Conservation (phyloP, 2,797 vertebrate species). For the Neostethus bicornis region DNA sequence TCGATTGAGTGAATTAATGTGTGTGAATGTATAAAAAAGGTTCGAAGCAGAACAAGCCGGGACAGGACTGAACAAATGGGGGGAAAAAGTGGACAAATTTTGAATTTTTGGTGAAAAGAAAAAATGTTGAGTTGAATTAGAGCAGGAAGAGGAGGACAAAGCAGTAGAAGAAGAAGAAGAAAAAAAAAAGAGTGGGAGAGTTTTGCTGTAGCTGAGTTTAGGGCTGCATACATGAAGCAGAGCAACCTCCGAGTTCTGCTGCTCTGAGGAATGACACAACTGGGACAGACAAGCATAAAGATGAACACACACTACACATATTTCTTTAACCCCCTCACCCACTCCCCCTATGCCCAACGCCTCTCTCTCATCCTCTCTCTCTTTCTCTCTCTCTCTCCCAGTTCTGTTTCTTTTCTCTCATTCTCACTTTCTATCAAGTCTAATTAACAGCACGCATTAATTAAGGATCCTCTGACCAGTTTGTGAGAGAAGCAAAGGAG, state of each 20-base stretch:
- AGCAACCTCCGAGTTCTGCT: slow-evolving; percentile 74
- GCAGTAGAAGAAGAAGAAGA: slow-evolving; percentile 22
- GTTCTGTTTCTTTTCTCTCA: slow-evolving; percentile 34
- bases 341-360: slow-evolving; percentile 22
- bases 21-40: slow-evolving; percentile 56
- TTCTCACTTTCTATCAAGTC: slow-evolving; percentile 65
- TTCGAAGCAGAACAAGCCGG: slow-evolving; percentile 36
- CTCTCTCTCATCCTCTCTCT: slow-evolving; percentile 30
- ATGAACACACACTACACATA: slow-evolving; percentile 45
- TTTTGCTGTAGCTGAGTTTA: slow-evolving; percentile 70
- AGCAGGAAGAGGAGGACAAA: slow-evolving; percentile 17
- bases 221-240: slow-evolving; percentile 74
- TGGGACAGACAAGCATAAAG: slow-evolving; percentile 66
- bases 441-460: slow-evolving; percentile 85
- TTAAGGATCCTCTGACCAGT: slow-evolving; percentile 81
- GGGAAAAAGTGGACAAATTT: slow-evolving; percentile 24
- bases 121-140: slow-evolving; percentile 42
- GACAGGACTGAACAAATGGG: slow-evolving; percentile 25
- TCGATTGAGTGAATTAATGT: slow-evolving; percentile 30
- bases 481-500: slow-evolving; percentile 67
- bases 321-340: slow-evolving; percentile 57
- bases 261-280: slow-evolving; percentile 73
- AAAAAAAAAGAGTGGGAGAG: slow-evolving; percentile 51
- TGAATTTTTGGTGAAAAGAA: slow-evolving; percentile 18
- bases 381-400: slow-evolving; percentile 52